Conservation (phyloP, 2,888 invertebrate genomes). For the Xanthorhoe designata region DNA sequence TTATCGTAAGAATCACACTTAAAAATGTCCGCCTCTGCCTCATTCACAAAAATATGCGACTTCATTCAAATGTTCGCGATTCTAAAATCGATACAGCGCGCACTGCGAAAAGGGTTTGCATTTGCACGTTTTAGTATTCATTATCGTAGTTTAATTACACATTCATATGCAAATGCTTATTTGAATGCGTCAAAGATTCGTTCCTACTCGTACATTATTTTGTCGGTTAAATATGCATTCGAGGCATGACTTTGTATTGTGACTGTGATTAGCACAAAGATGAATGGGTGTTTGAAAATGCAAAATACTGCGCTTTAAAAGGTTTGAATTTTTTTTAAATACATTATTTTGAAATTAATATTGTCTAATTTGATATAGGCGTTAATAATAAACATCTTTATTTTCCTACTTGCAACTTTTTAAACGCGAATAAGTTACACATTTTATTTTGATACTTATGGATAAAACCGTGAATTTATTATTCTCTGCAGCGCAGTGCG, state of each 20-base stretch:
- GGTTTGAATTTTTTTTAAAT: background rate
- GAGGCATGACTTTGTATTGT: conserved; percentile 71
- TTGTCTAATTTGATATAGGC: no score
- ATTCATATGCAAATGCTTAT: conserved; percentile 83
- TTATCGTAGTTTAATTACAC: conserved; percentile 80
- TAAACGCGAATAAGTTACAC: no score
- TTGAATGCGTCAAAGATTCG: conserved; percentile 78
- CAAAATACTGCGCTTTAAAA: no score
- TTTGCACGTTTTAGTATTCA: conserved; percentile 71
- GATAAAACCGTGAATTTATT: no score
- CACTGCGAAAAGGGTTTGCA: conserved; percentile 56
- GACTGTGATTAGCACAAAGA: conserved; percentile 73
- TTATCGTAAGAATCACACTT: conserved; percentile 29
- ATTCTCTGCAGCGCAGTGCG: no score
- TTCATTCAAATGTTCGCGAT: conserved; percentile 47
- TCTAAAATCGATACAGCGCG: conserved; percentile 49
- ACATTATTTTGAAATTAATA: no score
- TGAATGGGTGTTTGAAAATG: conserved; percentile 18
- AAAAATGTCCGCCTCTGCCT: conserved; percentile 26
- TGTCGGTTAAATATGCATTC: conserved; percentile 67
- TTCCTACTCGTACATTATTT: conserved; percentile 36
- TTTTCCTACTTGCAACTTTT: no score
- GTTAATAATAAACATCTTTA: no score
- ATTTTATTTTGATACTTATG: no score
- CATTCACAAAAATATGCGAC: conserved; percentile 37